phyloP scores from a whole-genome alignment of 2,797 vertebrate genomes.

The Antennarius maculatus region DNA sequence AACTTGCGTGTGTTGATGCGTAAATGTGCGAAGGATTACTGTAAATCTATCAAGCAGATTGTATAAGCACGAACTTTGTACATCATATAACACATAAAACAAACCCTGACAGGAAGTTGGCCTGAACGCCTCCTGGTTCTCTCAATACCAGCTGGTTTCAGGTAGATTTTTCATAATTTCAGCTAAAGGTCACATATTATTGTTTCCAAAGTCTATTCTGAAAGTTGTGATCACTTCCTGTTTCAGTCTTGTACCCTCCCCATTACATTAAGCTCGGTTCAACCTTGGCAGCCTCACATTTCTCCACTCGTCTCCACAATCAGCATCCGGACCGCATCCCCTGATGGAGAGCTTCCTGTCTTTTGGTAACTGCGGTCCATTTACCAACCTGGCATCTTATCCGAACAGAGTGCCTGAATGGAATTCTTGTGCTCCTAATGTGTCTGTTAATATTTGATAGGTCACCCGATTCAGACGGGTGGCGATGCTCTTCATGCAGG shows the following conservation, averaged over 20 bases:
- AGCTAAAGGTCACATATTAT: background rate
- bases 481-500: constrained; percentile 30
- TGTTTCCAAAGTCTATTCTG: background rate
- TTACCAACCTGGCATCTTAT: constrained; percentile 30
- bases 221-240: background rate
- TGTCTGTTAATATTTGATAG: constrained; percentile 66
- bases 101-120: background rate
- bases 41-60: background rate
- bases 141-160: background rate
- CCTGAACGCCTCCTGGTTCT: background rate
- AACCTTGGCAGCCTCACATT: background rate
- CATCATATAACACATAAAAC: background rate
- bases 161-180: background rate
- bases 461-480: constrained; percentile 36
- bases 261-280: background rate
- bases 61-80: too few species aligned
- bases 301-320: background rate
- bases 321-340: constrained; percentile 19
- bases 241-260: background rate
- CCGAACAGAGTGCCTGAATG: constrained; percentile 39
- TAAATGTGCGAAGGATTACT: too few species aligned
- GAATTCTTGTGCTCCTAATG: constrained; percentile 55
- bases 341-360: constrained; percentile 15
- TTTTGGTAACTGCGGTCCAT: constrained; percentile 31
- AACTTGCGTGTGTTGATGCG: too few species aligned